Evolutionary conservation across 2,113 vertebrate species (phyloP).

Genomic region (Kobus ellipsiprymnus): DNA sequence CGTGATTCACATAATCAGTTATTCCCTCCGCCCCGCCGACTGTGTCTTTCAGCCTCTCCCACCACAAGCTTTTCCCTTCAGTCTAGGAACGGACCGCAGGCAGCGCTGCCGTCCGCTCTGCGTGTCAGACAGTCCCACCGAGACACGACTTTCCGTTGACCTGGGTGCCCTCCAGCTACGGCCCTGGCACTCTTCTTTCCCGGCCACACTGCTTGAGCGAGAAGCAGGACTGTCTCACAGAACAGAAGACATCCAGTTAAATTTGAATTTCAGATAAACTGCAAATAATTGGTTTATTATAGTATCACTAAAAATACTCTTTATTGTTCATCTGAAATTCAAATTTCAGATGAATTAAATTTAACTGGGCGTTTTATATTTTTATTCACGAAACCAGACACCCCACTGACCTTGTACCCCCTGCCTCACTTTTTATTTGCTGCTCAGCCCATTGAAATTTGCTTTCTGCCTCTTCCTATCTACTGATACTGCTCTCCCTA

Average conservation of each 20-base stretch:
- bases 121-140: background rate
- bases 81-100: background rate
- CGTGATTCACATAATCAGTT: background rate
- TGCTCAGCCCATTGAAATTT: background rate
- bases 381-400: background rate
- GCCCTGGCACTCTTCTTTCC: background rate
- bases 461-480: background rate
- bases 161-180: background rate
- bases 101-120: too few species aligned
- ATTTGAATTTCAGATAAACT: background rate
- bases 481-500: background rate
- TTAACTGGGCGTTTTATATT: background rate
- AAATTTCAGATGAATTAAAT: background rate
- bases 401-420: too few species aligned
- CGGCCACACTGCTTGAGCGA: background rate
- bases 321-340: background rate
- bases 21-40: rapidly evolving
- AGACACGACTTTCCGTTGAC: background rate
- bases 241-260: background rate
- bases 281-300: background rate
- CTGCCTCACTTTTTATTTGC: background rate
- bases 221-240: background rate
- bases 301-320: background rate
- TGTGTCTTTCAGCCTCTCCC: background rate
- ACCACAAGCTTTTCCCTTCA: background rate